Base-by-base conservation (phyloP, 2,113 vertebrate species). In the Lampris incognitus region DNA sequence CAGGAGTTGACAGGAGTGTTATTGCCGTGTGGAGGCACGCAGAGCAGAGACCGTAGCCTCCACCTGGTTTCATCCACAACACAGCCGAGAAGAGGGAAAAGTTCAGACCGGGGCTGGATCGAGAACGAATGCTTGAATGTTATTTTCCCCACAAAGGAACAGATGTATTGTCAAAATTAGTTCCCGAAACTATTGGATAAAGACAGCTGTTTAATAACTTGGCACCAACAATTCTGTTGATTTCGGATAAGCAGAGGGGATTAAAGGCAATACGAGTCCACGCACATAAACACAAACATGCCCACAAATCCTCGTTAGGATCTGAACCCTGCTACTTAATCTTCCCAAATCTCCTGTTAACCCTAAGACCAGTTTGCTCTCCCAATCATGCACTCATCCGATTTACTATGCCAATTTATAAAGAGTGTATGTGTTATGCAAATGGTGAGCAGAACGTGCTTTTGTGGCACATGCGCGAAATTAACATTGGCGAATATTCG, bases 271-370 rank as follows among this genome's bases (percentile, higher is more conserved):
- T 66, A 69, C 77, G 13, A 13, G 44, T 1, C 44, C 7, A 7
- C 7, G 44, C 44, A 46, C 1, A 7, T 7, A 46, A 4, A 4
- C 44, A 46, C 44, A 7, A 87, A 66, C 72, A 39, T 77, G 46
- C 57, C 52, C 48, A 51, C 63, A 38, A 57, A 72, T 76, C 63
- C 78, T 85, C 71, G 78, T 76, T 67, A 83, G 77, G 66, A 69
- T 78, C 67, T 77, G 40, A 57, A 60, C 69, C 52, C 72, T 72
- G 10, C 67, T 68, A 80, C 83, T 90, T 77, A 83, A 83, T 88
- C 66, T 71, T 61, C 42, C 70, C 68, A 83, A 83, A 87, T 87
- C 80, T 84, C 74, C 51, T 71, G 36, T 72, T 73, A 62, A 63
- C 71, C 59, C 56, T 82, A 10, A 2, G 70, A 9, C 62, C 75